Conservation (phyloP, 2,797 vertebrate species). For the Sciaenops ocellatus region DNA sequence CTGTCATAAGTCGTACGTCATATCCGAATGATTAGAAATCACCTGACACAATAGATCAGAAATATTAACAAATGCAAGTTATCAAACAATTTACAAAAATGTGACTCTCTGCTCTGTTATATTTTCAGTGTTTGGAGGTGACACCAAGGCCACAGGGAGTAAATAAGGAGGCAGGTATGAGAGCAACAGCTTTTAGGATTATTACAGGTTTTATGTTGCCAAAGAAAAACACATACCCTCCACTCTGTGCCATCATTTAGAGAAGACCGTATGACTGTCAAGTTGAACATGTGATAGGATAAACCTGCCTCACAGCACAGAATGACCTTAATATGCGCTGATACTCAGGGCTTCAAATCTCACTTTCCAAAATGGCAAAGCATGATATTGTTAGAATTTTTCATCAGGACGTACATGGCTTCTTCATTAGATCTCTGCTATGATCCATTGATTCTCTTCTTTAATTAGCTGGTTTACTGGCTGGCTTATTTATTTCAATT, state of each 20-base stretch:
- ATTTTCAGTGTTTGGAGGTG: not conserved
- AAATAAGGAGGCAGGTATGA: not conserved
- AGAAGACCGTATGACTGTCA: not conserved
- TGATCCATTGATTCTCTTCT: constrained; percentile 40
- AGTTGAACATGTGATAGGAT: constrained; percentile 4
- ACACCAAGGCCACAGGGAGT: not conserved
- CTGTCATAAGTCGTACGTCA: not conserved
- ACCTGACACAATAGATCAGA: not conserved
- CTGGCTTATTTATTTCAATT: constrained; percentile 61
- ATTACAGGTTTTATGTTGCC: constrained; percentile 19
- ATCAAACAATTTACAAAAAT: not conserved
- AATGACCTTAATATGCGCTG: constrained; percentile 19
- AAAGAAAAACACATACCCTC: constrained; percentile 19
- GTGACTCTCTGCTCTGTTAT: not conserved
- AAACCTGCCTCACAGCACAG: constrained; percentile 28
- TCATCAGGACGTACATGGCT: constrained; percentile 32
- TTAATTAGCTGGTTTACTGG: constrained; percentile 52
- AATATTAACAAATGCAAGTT: not conserved
- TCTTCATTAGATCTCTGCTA: constrained; percentile 46
- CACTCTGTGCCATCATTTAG: constrained; percentile 8
- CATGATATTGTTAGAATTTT: constrained; percentile 31
- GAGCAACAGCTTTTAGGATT: not conserved
- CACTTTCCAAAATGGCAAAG: constrained; percentile 17
- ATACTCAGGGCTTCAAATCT: constrained; percentile 19
- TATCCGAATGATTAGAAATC: not conserved